Evolutionary conservation across 2,888 invertebrate genomes (phyloP).

Genomic region (Lapara coniferarum): DNA sequence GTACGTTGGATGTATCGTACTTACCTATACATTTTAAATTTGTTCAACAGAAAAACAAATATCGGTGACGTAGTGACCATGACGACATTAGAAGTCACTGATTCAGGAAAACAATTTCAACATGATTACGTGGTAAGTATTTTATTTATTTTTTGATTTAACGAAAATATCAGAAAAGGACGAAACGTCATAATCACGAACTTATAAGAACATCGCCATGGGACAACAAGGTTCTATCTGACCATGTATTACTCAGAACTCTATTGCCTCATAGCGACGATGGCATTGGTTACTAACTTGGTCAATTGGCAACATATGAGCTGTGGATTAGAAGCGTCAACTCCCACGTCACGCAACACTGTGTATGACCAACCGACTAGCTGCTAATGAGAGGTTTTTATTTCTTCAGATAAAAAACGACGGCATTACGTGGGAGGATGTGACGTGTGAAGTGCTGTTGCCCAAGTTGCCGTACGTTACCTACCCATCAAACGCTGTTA

Average conservation of each 20-base stretch:
- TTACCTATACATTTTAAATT: background rate
- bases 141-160: too few species aligned
- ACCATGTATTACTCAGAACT: too few species aligned
- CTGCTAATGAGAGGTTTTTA: too few species aligned
- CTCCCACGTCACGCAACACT: too few species aligned
- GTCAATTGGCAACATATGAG: too few species aligned
- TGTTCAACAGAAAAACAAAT: slow-evolving; percentile 47
- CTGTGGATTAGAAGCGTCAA: too few species aligned
- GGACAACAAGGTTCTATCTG: too few species aligned
- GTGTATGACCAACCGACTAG: too few species aligned
- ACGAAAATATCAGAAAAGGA: background rate
- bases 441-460: slow-evolving; percentile 37
- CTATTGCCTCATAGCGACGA: too few species aligned
- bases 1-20: too few species aligned
- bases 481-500: slow-evolving; percentile 11
- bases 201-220: too few species aligned
- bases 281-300: too few species aligned
- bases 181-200: background rate
- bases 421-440: slow-evolving; percentile 48
- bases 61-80: slow-evolving; percentile 42
- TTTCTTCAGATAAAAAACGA: slow-evolving; percentile 53
- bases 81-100: slow-evolving; percentile 38
- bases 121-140: slow-evolving; percentile 49
- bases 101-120: slow-evolving; percentile 41
- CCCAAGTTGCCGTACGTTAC: slow-evolving; percentile 36